Base-by-base conservation (phyloP, 2,797 vertebrate genomes). In the Lithobates sylvaticus region DNA sequence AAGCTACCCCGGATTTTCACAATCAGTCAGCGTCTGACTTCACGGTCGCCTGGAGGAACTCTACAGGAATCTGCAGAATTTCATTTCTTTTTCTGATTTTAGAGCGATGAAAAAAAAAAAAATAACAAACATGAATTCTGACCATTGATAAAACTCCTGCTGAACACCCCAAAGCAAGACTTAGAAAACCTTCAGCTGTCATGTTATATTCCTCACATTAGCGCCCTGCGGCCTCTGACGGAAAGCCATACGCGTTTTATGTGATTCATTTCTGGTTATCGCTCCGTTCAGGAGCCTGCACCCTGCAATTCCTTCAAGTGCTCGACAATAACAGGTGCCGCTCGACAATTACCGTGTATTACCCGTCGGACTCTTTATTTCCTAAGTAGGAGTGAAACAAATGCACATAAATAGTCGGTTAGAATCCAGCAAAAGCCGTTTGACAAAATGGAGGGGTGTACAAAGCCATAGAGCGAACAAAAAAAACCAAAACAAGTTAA, bases 171-270 rank as follows among this genome's bases (percentile, higher is more conserved):
- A 23, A 27, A 78, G 77, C 61, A 47, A 77, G 10, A n/a, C 9
- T 9, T 16, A 27, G 18, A 10, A 36, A 34, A 76, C 9, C 1
- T 3, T n/a, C 5, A 10, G 12, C 78, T 71, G 78, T 71, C 78
- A 71, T 36, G 10, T 54, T 80, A 23, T 70, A 80, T 80, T 70
- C 50, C 68, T 80, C 67, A 26, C 5, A 39, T 21, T 12, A 23
- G 3, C 21, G 26, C 50, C 44, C 75, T 16, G 65, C 76, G 44
- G 76, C 36, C 68, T 75, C 75, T 85, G 77, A 39, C 54, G 64
- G 58, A 85, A 80, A 58, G 42, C 75, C 39, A 74, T 85, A 27
- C 69, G 84, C 75, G 79, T 80, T 80, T 47, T 85, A 39, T 42
- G 67, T 32, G 70, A 79, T 73, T 80, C 61, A 67, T 54, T 29